Base-by-base conservation (phyloP, 2,797 vertebrate species). In the Tachyglossus aculeatus region DNA sequence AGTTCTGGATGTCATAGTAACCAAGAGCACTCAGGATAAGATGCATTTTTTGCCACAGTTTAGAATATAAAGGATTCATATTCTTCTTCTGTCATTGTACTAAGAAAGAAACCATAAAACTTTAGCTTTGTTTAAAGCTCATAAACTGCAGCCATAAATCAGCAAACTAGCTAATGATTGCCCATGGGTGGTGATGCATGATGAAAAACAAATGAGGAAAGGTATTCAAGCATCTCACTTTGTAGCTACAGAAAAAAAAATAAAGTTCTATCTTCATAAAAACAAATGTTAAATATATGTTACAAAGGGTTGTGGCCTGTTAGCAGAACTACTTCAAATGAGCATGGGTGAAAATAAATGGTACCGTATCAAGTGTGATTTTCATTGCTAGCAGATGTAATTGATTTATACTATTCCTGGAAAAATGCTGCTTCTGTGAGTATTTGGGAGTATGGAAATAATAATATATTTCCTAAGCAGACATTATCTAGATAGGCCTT, bases 91-190 rank as follows among this genome's bases (percentile, higher is more conserved):
- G 60, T 78, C 52, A 48, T 21, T 63, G 24, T 24, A 36, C 39
- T 51, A 8, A 71, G 59, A 56, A 55, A 71, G 34, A 53, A 83
- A 65, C 48, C 45, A 21, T 78, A 80, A 71, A 80, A 67, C 21
- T 43, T 77, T 78, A 81, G 38, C 74, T 55, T 85, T 88, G 80
- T 80, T 89, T 87, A 90, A 90, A 86, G 60, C 74, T 90, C 76
- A 60, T 84, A 81, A 90, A 79, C 61, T 58, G 24, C 80, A 82
- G 64, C 75, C 36, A 77, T 90, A 89, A 88, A 89, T 89, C 82
- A 88, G 77, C 65, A 87, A 88, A 89, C 90, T 88, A 91, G 70
- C 69, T 90, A 84, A 88, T 90, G 85, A 83, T 87, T 80, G 83
- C 86, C 84, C 87, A 71, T 83, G 81, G 79, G 68, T 87, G 81